Evolutionary conservation across 2,113 vertebrate species (phyloP).

Genomic region (Ceyx cyanopectus): DNA sequence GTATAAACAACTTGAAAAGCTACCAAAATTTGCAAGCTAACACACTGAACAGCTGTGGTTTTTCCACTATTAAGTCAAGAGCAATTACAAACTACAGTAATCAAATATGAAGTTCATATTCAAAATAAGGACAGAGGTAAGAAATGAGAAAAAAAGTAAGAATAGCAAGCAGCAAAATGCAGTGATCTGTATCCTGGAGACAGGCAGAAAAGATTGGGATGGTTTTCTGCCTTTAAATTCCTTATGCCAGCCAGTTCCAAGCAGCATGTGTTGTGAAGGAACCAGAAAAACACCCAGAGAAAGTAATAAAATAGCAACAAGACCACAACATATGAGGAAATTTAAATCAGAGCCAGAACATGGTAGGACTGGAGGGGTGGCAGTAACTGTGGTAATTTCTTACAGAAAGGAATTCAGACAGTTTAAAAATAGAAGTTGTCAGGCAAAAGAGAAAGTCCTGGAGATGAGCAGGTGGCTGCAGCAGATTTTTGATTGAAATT

Average conservation of each 20-base stretch:
- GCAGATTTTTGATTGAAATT: conserved; percentile 8
- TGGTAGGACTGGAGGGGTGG: background rate
- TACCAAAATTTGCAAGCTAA: background rate
- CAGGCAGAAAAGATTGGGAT: background rate
- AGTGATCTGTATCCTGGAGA: background rate
- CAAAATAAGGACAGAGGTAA: background rate
- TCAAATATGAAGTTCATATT: background rate
- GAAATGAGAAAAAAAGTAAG: background rate
- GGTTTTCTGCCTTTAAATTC: background rate
- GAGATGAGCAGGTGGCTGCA: conserved; percentile 27
- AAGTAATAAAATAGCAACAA: conserved; percentile 1
- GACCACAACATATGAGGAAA: background rate
- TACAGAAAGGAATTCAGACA: background rate
- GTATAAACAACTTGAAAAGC: background rate
- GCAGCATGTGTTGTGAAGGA: background rate
- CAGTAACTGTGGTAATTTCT: background rate
- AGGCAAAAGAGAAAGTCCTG: conserved; percentile 24
- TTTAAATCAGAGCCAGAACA: background rate
- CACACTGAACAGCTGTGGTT: background rate
- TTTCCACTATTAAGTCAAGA: background rate
- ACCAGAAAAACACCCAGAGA: background rate
- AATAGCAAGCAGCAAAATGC: background rate
- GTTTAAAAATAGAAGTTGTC: conserved; percentile 60
- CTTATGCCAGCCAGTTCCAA: background rate
- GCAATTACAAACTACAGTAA: background rate